Conservation (phyloP, 2,888 invertebrate genomes). For the Acrobasis consociella region DNA sequence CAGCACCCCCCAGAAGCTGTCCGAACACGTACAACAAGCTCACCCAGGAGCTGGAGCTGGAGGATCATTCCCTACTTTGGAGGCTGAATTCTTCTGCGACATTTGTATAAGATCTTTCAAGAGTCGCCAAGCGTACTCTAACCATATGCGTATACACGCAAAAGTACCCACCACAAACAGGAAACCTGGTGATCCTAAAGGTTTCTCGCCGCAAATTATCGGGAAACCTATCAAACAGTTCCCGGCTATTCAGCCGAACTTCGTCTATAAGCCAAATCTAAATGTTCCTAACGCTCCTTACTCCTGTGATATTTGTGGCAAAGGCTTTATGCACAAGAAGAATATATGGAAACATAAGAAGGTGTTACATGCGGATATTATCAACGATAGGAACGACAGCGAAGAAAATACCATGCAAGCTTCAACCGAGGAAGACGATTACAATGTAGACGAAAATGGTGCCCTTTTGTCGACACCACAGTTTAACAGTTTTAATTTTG, state of each 20-base stretch:
- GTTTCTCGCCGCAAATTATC: slow-evolving; percentile 71
- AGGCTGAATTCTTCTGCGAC: slow-evolving; percentile 78
- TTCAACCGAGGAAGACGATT: slow-evolving; percentile 78
- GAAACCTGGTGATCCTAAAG: slow-evolving; percentile 64
- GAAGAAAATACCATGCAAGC: slow-evolving; percentile 79
- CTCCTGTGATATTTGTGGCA: slow-evolving; percentile 86
- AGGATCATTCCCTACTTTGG: slow-evolving; percentile 46
- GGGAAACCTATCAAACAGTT: slow-evolving; percentile 71
- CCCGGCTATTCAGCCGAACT: slow-evolving; percentile 59
- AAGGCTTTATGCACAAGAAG: slow-evolving; percentile 81
- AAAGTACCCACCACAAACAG: slow-evolving; percentile 78
- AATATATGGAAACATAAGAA: slow-evolving; percentile 82
- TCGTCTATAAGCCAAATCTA: slow-evolving; percentile 65
- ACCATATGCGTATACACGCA: slow-evolving; percentile 80
- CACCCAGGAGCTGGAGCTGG: slow-evolving; percentile 69
- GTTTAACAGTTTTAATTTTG: slow-evolving; percentile 77
- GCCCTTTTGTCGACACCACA: slow-evolving; percentile 72
- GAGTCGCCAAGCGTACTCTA: slow-evolving; percentile 80
- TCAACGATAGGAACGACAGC: slow-evolving; percentile 72
- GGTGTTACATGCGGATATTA: slow-evolving; percentile 75
- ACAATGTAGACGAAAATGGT: slow-evolving; percentile 72
- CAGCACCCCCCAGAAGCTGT: slow-evolving; percentile 84
- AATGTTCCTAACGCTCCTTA: slow-evolving; percentile 78
- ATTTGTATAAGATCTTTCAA: slow-evolving; percentile 84
- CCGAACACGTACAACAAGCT: slow-evolving; percentile 79